Evolutionary conservation across 2,888 invertebrate genomes (phyloP).

Genomic region (Onchidella celtica): DNA sequence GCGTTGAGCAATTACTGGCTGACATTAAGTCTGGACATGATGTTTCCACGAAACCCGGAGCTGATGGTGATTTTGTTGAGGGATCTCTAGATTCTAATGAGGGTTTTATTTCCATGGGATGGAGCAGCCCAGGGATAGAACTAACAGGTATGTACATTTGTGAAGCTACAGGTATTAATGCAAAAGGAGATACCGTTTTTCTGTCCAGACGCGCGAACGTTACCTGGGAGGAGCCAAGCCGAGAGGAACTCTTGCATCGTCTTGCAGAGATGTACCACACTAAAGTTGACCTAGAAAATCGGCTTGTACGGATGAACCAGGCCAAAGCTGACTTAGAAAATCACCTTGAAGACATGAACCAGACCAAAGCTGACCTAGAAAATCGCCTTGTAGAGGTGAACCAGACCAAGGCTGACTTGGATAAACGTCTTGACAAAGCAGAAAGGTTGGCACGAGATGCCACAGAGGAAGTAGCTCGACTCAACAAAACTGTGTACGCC

Average conservation of each 20-base stretch:
- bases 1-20: background rate
- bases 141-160: constrained; percentile 21
- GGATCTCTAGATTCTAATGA: background rate
- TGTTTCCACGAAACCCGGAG: background rate
- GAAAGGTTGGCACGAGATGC: no score
- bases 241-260: background rate
- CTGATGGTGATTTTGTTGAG: background rate
- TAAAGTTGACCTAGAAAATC: background rate
- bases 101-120: background rate
- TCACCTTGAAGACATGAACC: no score
- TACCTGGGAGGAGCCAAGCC: background rate
- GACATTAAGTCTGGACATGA: background rate
- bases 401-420: no score
- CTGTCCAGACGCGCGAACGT: background rate
- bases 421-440: no score
- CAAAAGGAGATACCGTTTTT: constrained; percentile 13
- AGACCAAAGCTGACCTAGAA: no score
- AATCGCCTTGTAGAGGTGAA: no score
- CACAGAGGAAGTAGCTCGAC: no score
- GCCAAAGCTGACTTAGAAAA: no score
- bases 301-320: background rate
- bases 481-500: no score
- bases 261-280: constrained; percentile 9
- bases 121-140: background rate
- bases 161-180: constrained; percentile 8